Base-by-base conservation (phyloP, 2,113 vertebrate species). In the Heteronetta atricapilla region DNA sequence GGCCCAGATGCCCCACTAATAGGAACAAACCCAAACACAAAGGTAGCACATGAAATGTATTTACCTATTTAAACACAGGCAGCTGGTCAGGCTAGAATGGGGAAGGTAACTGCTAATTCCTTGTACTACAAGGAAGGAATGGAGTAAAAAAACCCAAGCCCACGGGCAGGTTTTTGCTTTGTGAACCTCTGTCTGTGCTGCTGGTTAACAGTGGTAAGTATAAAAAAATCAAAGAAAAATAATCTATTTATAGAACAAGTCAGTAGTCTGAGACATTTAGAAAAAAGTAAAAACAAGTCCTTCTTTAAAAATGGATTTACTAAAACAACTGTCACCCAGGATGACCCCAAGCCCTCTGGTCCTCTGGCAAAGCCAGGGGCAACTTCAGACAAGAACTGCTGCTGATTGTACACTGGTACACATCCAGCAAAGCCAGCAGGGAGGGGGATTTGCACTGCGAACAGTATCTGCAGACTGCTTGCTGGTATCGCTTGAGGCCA, bases 241-340 rank as follows among this genome's bases (percentile, higher is more conserved):
- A 98, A 98, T 98, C 97, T 98, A 98, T 98, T 98, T 98, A 97
- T 98, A 98, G 97, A 98, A 98, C 97, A 98, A 97, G 97, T 98
- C 98, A 98, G 98, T 98, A 98, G 98, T 98, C 97, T 98, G 98
- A 98, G 97, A 98, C 98, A 98, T 97, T 98, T 98, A 98, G 98
- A 98, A 98, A 98, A 98, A 98, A 98, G 98, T 98, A 98, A 98
- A 98, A 98, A 98, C 98, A 97, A 98, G 98, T 98, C 95, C 96
- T 98, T 97, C 97, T 97, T 98, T 97, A 98, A 98, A 98, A 98
- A 98, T 96, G 96, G 97, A 97, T 98, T 98, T 98, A 98, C 98
- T 98, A 98, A 98, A 98, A 98, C 97, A 96, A 97, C 97, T 97
- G 94, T 97, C 96, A 97, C 95, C 96, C 96, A 96, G 97, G 97